A percentile compares a stretch with the other conserved stretches of the same genome.
These are phyloP conservation scores for Cotesia typhae DNA, from an alignment of 1,140 invertebrate genomes.

Conservation along the genomic window DNA sequence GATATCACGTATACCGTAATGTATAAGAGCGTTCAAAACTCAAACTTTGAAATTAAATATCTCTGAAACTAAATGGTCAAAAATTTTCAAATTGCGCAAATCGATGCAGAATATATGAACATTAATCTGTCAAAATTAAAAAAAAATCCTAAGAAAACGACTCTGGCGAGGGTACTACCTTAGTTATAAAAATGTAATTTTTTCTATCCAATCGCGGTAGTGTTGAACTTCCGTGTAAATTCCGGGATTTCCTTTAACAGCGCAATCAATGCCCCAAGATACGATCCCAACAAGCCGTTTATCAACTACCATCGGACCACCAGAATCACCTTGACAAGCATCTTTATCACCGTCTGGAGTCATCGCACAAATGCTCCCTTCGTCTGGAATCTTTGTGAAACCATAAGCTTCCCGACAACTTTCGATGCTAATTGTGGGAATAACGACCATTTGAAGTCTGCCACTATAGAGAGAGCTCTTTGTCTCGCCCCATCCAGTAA, in stretches of 20 bases:
- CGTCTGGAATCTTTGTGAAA: conserved; percentile 68
- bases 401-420: conserved; percentile 74
- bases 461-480: background rate
- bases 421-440: conserved; percentile 55
- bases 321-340: conserved; percentile 74
- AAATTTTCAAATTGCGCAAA: too few species aligned
- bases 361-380: conserved; percentile 67
- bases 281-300: conserved; percentile 71
- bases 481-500: conserved; percentile 46
- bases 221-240: conserved; percentile 69
- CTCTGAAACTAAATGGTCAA: too few species aligned
- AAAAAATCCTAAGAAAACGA: too few species aligned
- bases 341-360: conserved; percentile 58
- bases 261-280: conserved; percentile 77
- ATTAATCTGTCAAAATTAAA: too few species aligned
- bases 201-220: conserved; percentile 52
- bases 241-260: conserved; percentile 66
- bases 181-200: background rate
- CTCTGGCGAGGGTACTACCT: too few species aligned
- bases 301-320: conserved; percentile 69
- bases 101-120: too few species aligned
- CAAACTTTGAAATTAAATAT: too few species aligned
- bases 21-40: too few species aligned
- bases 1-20: too few species aligned
- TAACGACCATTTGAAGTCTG: conserved; percentile 32